Base-by-base conservation (phyloP, 2,113 vertebrate species). In the Trinectes maculatus region DNA sequence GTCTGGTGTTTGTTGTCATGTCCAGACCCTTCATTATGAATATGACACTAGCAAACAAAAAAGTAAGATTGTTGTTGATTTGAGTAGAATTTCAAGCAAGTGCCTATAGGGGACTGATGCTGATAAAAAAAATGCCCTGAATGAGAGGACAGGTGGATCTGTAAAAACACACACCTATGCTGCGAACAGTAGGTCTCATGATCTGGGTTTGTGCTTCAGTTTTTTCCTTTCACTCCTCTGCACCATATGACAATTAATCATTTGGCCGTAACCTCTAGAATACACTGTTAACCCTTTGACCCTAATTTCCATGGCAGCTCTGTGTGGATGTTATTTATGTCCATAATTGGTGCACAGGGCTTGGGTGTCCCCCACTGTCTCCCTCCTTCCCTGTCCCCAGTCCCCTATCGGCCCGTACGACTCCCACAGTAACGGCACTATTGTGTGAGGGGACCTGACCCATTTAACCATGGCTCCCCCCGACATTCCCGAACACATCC, bases 381-480 rank as follows among this genome's bases (percentile, higher is more conserved):
- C 57, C 26, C 36, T 31, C 10, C 64, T 18, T 51, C 49, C 40
- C 52, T 39, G 37, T 48, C 18, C 51, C 52, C 63, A 18, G n/a
- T 25, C 64, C 52, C 46, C 56, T 57, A 76, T 83, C 85, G 78
- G 62, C 43, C 47, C 57, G 67, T 80, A 61, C 55, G 18, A 76
- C 82, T 89, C 88, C 65, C 85, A 89, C 70, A 87, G 78, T 74
- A 85, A 79, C 26, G 56, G 77, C 63, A 73, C 83, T 52, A 89
- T 85, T 91, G 89, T 89, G 78, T 70, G 58, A 64, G 60, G 62
- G 71, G 80, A 87, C 80, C 71, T 92, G 91, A 91, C 89, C 91
- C 81, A 91, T 88, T 92, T 92, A 85, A 79, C 71, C 51, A 72
- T 15, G 13, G 59, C 71, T 61, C 60, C 79, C 71, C 66, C 66